Conservation (phyloP, 2,797 vertebrate species). For the Trichosurus vulpecula region DNA sequence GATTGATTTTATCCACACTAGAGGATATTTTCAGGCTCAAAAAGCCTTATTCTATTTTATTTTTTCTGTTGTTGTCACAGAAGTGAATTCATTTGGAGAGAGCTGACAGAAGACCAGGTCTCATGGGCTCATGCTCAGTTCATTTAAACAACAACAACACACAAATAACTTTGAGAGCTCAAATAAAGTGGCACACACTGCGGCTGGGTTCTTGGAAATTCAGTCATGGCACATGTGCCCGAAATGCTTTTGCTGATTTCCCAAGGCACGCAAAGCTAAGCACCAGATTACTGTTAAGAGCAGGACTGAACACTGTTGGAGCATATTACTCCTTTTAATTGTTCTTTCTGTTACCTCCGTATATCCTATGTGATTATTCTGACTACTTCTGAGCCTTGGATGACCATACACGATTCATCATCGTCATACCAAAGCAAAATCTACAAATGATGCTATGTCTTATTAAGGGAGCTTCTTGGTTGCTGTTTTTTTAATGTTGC, state of each 20-base stretch:
- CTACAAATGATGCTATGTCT: not conserved
- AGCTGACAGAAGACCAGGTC: conserved; percentile 16
- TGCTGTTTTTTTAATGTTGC: conserved; percentile 13
- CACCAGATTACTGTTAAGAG: conserved; percentile 15
- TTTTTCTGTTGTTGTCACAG: not conserved
- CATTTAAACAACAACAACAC: conserved; percentile 31
- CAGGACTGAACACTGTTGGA: not conserved
- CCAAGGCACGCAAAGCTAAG: not conserved
- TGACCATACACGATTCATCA: conserved; percentile 41
- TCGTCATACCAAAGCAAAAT: conserved; percentile 43
- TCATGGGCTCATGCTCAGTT: conserved; percentile 16
- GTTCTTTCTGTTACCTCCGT: conserved; percentile 40
- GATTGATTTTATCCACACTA: conserved; percentile 12
- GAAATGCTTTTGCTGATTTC: rapidly evolving
- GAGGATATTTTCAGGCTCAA: not conserved
- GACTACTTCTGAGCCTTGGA: conserved; percentile 35
- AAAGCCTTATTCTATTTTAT: conserved; percentile 10
- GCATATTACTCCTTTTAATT: conserved; percentile 47
- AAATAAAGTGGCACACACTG: not conserved
- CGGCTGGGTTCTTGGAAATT: not conserved
- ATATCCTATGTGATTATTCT: not conserved
- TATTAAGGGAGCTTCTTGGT: conserved; percentile 36
- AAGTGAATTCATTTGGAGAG: conserved; percentile 42
- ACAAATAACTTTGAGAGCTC: conserved; percentile 37
- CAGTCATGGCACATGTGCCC: rapidly evolving